A percentile compares a stretch with the other conserved stretches of the same genome.
Evolutionary conservation across 2,113 vertebrate species (phyloP).

Genomic region (Peromyscus californicus): DNA sequence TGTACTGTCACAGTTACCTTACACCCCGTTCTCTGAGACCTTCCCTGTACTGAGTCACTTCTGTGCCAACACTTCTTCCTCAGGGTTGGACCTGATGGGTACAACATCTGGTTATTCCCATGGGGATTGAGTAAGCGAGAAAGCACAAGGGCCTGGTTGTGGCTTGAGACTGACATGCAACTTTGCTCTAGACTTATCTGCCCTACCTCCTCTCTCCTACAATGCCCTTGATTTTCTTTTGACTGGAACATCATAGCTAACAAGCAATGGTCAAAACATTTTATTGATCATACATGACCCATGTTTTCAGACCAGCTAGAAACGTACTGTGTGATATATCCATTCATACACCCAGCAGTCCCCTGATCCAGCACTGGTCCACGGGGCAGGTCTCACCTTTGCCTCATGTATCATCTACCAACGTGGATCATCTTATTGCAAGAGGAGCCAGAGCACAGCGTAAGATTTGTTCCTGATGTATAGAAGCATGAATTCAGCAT

Average conservation of each 20-base stretch:
- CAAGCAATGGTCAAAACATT: background rate
- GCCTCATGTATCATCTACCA: conserved; percentile 10
- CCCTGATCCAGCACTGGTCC: background rate
- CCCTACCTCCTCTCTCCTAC: background rate
- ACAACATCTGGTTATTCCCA: background rate
- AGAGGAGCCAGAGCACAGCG: conserved; percentile 2
- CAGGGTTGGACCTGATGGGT: background rate
- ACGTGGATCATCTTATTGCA: conserved; percentile 55
- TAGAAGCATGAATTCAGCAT: background rate
- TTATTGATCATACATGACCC: background rate
- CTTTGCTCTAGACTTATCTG: background rate
- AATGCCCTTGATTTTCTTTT: background rate
- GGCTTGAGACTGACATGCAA: no score
- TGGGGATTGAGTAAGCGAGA: background rate
- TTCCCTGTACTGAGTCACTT: conserved; percentile 2
- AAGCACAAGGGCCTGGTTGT: accelerated
- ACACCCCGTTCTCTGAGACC: background rate
- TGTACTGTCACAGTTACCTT: background rate
- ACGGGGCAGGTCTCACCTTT: background rate
- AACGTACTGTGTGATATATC: background rate
- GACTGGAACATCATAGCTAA: background rate
- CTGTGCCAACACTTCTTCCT: background rate
- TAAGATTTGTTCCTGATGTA: conserved; percentile 68
- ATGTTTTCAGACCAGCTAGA: background rate
- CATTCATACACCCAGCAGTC: background rate